Percentiles rank a stretch among this genome's conserved stretches.
Conservation (phyloP, 2,888 invertebrate genomes). For the Epinotia demarniana region DNA sequence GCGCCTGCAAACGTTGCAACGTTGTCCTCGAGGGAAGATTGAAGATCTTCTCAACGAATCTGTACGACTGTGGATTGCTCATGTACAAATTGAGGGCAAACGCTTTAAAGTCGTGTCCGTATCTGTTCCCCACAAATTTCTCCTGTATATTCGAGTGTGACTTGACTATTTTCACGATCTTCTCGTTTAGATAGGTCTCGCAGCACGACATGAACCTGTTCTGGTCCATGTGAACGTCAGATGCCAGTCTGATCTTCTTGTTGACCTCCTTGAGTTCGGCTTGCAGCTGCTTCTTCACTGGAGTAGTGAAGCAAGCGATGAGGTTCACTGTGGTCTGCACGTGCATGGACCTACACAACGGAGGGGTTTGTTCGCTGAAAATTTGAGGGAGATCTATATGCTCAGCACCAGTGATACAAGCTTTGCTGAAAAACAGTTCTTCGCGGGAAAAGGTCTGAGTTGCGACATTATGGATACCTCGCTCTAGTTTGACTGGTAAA, state of each 20-base stretch:
- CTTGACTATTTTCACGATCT: constrained; percentile 15
- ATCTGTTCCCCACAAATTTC: constrained; percentile 22
- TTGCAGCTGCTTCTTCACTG: constrained; percentile 9
- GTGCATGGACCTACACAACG: background rate
- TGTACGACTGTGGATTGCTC: constrained; percentile 28
- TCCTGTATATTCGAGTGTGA: constrained; percentile 29
- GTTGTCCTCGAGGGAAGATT: constrained; percentile 20
- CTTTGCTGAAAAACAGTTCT: background rate
- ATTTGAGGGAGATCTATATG: background rate
- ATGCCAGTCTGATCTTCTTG: background rate
- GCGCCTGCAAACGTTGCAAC: background rate
- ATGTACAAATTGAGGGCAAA: constrained; percentile 31
- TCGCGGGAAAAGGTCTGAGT: constrained; percentile 8
- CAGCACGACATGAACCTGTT: constrained; percentile 19
- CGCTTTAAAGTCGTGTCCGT: constrained; percentile 20
- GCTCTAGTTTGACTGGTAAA: constrained; percentile 4
- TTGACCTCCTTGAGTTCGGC: background rate
- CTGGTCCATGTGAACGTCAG: background rate
- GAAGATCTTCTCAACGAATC: constrained; percentile 32
- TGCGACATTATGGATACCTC: background rate
- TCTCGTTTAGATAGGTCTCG: constrained; percentile 17
- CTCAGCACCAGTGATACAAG: background rate
- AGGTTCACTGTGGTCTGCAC: constrained; percentile 5
- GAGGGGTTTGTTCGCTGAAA: background rate
- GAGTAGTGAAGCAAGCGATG: background rate